Conservation (phyloP, 2,888 invertebrate genomes). For the Sturmia bella region DNA sequence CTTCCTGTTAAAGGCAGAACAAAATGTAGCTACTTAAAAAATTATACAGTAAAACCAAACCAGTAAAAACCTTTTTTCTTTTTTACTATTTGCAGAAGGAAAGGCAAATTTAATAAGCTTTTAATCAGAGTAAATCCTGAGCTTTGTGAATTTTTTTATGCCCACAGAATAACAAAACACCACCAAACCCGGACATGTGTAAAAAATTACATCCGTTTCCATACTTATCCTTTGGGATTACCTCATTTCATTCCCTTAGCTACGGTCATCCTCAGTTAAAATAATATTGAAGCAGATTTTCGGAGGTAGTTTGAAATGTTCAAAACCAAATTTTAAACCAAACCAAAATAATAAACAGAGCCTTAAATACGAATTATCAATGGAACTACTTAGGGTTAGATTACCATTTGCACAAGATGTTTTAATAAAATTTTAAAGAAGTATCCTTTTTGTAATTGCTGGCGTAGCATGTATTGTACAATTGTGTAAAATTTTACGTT, state of each 20-base stretch:
- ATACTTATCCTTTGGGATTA: slow-evolving; percentile 33
- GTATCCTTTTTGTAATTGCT: too few relatives aligned
- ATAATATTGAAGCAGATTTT: slow-evolving; percentile 3
- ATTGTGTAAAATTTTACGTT: too few relatives aligned
- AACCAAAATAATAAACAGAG: not conserved
- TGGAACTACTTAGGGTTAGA: too few relatives aligned
- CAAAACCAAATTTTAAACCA: not conserved
- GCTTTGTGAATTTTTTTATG: not conserved
- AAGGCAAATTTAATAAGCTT: slow-evolving; percentile 2
- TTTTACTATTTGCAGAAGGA: not conserved
- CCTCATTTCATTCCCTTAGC: not conserved
- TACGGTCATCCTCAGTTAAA: slow-evolving; percentile 5
- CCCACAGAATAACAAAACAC: not conserved
- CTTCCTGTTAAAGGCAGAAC: too few relatives aligned
- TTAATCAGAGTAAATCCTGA: not conserved
- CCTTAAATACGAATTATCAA: not conserved
- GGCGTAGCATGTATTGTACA: too few relatives aligned
- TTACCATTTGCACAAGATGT: too few relatives aligned
- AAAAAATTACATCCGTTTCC: slow-evolving; percentile 42
- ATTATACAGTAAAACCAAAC: not conserved
- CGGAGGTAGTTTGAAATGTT: slow-evolving; percentile 9
- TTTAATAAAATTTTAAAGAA: too few relatives aligned
- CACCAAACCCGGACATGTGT: slow-evolving; percentile 38
- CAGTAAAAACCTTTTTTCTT: too few relatives aligned
- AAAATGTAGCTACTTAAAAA: not conserved